Conservation (phyloP, 2,888 invertebrate species). For the Drosophila percnosoma region DNA sequence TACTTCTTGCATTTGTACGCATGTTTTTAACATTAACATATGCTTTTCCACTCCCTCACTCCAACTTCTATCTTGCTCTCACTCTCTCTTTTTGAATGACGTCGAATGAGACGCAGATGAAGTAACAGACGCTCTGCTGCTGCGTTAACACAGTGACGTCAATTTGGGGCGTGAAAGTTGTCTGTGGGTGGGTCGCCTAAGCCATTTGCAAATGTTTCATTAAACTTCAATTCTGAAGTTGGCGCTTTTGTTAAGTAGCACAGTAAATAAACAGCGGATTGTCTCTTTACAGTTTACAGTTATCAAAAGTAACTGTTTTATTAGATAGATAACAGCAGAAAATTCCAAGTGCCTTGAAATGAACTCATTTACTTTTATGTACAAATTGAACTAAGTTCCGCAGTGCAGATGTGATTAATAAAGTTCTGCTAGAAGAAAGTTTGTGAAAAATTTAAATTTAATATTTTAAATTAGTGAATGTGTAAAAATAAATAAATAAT, state of each 20-base stretch:
- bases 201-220: slow-evolving; percentile 17
- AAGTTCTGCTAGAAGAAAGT: neutral
- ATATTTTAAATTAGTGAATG: no score
- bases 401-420: neutral
- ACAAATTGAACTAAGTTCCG: neutral
- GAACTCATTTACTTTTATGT: neutral
- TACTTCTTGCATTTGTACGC: slow-evolving; percentile 16
- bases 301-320: neutral
- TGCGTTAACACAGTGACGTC: slow-evolving; percentile 63
- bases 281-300: neutral
- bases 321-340: neutral
- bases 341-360: neutral
- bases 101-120: slow-evolving; percentile 48
- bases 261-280: neutral
- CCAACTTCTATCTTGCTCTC: neutral
- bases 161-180: slow-evolving; percentile 19
- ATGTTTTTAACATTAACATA: slow-evolving; percentile 32
- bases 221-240: slow-evolving; percentile 1
- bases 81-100: slow-evolving; percentile 49
- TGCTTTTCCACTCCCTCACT: neutral
- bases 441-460: fast-evolving
- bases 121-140: neutral
- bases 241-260: neutral
- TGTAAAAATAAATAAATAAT: neutral
- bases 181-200: neutral